These are phyloP conservation scores for Drosophila santomea DNA, from an alignment of 1,140 invertebrate species.

Conservation along the genomic window DNA sequence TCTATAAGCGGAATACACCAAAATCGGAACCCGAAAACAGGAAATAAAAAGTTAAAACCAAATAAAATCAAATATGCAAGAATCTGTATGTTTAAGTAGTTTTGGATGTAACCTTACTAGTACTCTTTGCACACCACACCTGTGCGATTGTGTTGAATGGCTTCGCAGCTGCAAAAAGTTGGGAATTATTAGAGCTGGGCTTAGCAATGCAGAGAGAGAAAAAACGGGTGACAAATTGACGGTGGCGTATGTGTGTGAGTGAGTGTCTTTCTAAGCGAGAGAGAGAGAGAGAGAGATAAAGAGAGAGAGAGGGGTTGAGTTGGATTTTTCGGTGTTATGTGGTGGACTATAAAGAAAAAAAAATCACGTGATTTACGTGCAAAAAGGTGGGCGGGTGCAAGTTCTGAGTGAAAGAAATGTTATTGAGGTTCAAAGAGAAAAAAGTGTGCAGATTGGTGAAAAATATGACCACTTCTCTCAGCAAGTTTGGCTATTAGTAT, in stretches of 20 bases:
- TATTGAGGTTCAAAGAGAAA: background rate
- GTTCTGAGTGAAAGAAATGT: background rate
- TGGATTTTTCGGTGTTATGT: constrained; percentile 22
- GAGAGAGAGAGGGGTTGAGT: constrained; percentile 7
- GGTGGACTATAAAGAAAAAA: constrained; percentile 19
- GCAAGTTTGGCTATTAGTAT: background rate
- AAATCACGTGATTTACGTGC: constrained; percentile 7
- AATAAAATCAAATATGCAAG: constrained; percentile 17
- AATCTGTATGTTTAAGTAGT: constrained; percentile 13
- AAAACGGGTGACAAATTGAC: constrained; percentile 6
- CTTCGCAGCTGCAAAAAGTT: constrained; percentile 46
- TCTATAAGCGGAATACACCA: background rate
- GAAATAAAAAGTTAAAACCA: constrained; percentile 8
- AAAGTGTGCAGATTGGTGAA: background rate
- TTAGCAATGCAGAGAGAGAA: constrained; percentile 13
- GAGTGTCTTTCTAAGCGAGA: background rate
- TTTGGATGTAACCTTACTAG: constrained; percentile 36
- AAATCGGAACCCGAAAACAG: background rate
- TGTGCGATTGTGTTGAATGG: constrained; percentile 37
- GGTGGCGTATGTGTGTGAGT: constrained; percentile 16
- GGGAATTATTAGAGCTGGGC: constrained; percentile 30
- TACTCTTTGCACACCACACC: constrained; percentile 24
- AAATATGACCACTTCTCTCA: background rate
- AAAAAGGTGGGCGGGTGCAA: background rate
- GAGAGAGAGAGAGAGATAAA: constrained; percentile 5